Conservation (phyloP, 2,888 invertebrate genomes). For the Dryadula phaetusa region DNA sequence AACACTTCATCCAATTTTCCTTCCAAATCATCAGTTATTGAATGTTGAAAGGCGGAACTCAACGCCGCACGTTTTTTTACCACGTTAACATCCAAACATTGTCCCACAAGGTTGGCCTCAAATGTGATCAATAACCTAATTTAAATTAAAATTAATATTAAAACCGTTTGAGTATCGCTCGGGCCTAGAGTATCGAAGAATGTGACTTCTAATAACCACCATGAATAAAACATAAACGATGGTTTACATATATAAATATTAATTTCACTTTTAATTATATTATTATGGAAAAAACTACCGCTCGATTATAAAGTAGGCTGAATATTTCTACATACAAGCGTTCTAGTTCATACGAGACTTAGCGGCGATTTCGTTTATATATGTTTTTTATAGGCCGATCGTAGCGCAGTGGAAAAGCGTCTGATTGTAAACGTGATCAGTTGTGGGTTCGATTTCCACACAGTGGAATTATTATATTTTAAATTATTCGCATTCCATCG, state of each 20-base stretch:
- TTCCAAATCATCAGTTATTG: too few relatives aligned
- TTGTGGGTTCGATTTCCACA: too few relatives aligned
- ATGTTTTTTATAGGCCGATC: too few relatives aligned
- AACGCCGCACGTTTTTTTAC: too few relatives aligned
- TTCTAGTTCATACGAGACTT: conserved; percentile 1
- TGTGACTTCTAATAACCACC: conserved; percentile 7
- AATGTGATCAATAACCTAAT: background rate
- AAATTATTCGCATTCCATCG: too few relatives aligned
- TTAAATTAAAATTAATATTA: background rate
- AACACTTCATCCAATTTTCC: too few relatives aligned
- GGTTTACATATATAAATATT: conserved; percentile 21
- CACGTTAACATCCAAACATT: background rate
- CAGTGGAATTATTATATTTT: too few relatives aligned
- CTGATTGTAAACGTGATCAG: too few relatives aligned
- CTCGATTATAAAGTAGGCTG: conserved; percentile 7
- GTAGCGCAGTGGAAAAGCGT: too few relatives aligned
- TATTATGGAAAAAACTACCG: conserved; percentile 19
- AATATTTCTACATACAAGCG: background rate
- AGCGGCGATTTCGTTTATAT: background rate
- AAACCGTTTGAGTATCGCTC: background rate
- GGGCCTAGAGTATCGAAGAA: conserved; percentile 8
- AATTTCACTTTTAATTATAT: conserved; percentile 23
- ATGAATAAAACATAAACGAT: conserved; percentile 18
- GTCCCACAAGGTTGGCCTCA: background rate
- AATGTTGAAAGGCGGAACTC: too few relatives aligned